Percentiles rank a stretch among this genome's conserved stretches.
Evolutionary conservation across 2,888 invertebrate species (phyloP).

Genomic region (Tetragnatha montana): DNA sequence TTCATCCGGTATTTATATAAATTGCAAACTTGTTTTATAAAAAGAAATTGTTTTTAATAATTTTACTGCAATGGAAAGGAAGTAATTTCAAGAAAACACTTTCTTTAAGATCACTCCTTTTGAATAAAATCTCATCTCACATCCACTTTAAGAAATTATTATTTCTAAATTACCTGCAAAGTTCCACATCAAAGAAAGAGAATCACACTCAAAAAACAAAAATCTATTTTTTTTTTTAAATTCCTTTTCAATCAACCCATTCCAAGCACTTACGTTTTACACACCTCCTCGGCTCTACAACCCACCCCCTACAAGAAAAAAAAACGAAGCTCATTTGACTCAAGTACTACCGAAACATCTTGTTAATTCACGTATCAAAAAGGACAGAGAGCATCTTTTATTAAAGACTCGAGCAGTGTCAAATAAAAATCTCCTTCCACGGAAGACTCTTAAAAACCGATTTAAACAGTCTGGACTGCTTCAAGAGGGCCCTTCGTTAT

Average conservation of each 20-base stretch:
- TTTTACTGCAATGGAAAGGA: too few species aligned
- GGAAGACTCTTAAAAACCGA: slow-evolving; percentile 66
- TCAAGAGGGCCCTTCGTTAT: slow-evolving; percentile 34
- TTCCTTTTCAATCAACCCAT: neutral
- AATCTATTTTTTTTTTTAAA: neutral
- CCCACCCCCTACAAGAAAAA: neutral
- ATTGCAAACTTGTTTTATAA: too few species aligned
- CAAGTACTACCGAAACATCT: neutral
- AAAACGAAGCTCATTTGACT: neutral
- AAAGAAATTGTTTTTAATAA: too few species aligned
- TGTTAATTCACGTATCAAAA: slow-evolving; percentile 39
- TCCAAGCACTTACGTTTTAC: neutral
- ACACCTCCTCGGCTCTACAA: neutral
- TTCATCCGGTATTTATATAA: too few species aligned
- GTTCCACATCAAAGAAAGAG: neutral
- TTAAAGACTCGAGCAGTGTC: slow-evolving; percentile 47
- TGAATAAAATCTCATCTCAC: neutral
- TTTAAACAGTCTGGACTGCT: slow-evolving; percentile 60
- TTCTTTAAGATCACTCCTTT: neutral
- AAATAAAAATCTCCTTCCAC: slow-evolving; percentile 58
- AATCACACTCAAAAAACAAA: neutral
- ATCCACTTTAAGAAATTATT: neutral
- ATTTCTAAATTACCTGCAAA: neutral
- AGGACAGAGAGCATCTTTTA: slow-evolving; percentile 17
- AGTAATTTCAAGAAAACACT: too few species aligned